Evolutionary conservation across 1,140 invertebrate genomes (phyloP).

Genomic region (Papilio polytes): DNA sequence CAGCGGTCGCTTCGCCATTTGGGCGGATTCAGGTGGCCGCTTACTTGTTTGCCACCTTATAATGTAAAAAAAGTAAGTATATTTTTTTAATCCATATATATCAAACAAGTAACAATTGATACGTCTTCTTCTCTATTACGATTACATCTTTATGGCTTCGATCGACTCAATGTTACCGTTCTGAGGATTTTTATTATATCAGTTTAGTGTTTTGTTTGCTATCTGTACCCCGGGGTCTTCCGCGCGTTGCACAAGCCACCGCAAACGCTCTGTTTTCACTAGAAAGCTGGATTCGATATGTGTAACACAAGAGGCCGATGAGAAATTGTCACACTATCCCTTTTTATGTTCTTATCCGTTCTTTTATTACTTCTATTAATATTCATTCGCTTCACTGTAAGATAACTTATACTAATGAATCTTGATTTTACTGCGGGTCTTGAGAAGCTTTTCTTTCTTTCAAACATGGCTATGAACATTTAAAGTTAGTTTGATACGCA

Average conservation of each 20-base stretch:
- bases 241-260: constrained; percentile 76
- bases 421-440: not conserved
- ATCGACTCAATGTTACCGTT: not conserved
- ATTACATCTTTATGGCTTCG: too few relatives aligned
- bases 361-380: constrained; percentile 14
- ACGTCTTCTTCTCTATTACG: too few relatives aligned
- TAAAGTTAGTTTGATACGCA: too few relatives aligned
- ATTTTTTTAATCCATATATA: too few relatives aligned
- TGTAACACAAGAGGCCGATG: constrained; percentile 73
- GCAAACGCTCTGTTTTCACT: constrained; percentile 74
- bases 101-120: too few relatives aligned
- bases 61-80: too few relatives aligned
- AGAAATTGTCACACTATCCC: constrained; percentile 62
- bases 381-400: not conserved
- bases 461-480: too few relatives aligned
- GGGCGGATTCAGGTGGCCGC: too few relatives aligned
- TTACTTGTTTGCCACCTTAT: too few relatives aligned
- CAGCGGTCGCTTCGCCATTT: too few relatives aligned
- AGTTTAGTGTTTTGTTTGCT: constrained; percentile 44
- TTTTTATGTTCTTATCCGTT: constrained; percentile 47
- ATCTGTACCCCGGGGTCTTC: constrained; percentile 59
- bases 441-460: too few relatives aligned
- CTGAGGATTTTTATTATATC: not conserved
- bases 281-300: constrained; percentile 77
- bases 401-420: not conserved